These are phyloP conservation scores for Lycocerus yunnanus DNA, from an alignment of 2,888 invertebrate genomes.

Conservation along the genomic window DNA sequence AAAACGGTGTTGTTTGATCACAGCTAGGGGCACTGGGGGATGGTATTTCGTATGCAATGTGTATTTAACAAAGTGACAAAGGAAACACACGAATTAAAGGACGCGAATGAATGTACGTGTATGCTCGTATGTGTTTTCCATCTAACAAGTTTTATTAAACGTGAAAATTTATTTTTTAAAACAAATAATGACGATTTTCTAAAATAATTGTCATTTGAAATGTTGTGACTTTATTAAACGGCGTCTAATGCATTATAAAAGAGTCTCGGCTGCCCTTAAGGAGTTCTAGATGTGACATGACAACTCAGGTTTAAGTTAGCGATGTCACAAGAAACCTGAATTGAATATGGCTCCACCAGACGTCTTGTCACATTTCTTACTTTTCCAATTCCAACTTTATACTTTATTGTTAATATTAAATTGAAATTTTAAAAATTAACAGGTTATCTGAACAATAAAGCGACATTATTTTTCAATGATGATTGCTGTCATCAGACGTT, in stretches of 20 bases:
- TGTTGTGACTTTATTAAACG: slow-evolving; percentile 39
- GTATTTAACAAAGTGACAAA: slow-evolving; percentile 48
- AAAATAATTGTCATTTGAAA: slow-evolving; percentile 39
- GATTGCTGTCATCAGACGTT: too few relatives aligned
- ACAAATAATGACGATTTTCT: slow-evolving; percentile 10
- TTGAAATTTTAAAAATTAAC: too few relatives aligned
- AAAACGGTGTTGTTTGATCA: slow-evolving; percentile 52
- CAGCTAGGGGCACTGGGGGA: slow-evolving; percentile 36
- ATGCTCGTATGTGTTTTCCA: slow-evolving; percentile 25
- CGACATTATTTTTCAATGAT: too few relatives aligned
- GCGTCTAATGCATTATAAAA: slow-evolving; percentile 37
- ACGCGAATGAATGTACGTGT: slow-evolving; percentile 30
- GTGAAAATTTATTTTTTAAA: background rate
- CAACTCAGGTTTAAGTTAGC: slow-evolving; percentile 29
- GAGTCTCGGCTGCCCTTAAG: slow-evolving; percentile 23
- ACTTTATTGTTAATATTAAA: slow-evolving; percentile 35
- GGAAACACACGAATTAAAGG: slow-evolving; percentile 42
- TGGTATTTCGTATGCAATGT: slow-evolving; percentile 48
- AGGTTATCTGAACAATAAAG: too few relatives aligned
- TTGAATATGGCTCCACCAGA: slow-evolving; percentile 33
- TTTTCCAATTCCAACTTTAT: slow-evolving; percentile 28
- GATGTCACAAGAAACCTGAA: slow-evolving; percentile 22
- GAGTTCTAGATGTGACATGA: slow-evolving; percentile 27
- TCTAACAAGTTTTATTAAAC: slow-evolving; percentile 28
- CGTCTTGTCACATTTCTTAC: slow-evolving; percentile 37